These are phyloP conservation scores for Thereva nobilitata DNA, from an alignment of 2,888 invertebrate species.

Conservation along the genomic window DNA sequence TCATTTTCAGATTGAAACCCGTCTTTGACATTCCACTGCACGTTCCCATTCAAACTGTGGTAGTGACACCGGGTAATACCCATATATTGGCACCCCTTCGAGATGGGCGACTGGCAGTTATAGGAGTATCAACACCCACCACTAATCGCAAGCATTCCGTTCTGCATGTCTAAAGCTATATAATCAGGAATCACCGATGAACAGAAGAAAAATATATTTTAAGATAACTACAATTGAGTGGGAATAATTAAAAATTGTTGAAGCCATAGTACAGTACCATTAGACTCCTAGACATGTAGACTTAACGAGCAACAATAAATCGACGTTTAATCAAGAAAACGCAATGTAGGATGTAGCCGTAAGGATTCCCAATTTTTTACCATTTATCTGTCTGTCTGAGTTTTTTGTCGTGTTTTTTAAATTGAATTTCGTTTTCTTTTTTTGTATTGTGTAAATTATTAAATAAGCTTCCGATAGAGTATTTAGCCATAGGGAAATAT, in stretches of 20 bases:
- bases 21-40: conserved; percentile 61
- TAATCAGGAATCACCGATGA: background rate
- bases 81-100: conserved; percentile 64
- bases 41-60: conserved; percentile 60
- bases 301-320: too few species aligned
- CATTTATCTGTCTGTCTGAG: background rate
- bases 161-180: conserved; percentile 52
- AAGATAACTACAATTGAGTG: background rate
- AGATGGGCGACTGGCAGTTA: conserved; percentile 62
- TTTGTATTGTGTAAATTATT: conserved; percentile 1
- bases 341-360: background rate
- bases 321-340: conserved; percentile 3
- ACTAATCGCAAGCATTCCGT: conserved; percentile 56
- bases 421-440: conserved; percentile 8
- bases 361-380: conserved; percentile 1
- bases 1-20: conserved; percentile 57
- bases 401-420: conserved; percentile 1
- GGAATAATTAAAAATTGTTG: conserved; percentile 1
- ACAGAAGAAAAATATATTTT: background rate
- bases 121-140: conserved; percentile 57
- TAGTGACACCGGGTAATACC: conserved; percentile 61
- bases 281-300: too few species aligned
- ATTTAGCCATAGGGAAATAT: background rate
- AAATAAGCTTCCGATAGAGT: conserved; percentile 1
- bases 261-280: conserved; percentile 11